These are phyloP conservation scores for Cheilosia urbana DNA, from an alignment of 2,888 invertebrate species.

Conservation along the genomic window DNA sequence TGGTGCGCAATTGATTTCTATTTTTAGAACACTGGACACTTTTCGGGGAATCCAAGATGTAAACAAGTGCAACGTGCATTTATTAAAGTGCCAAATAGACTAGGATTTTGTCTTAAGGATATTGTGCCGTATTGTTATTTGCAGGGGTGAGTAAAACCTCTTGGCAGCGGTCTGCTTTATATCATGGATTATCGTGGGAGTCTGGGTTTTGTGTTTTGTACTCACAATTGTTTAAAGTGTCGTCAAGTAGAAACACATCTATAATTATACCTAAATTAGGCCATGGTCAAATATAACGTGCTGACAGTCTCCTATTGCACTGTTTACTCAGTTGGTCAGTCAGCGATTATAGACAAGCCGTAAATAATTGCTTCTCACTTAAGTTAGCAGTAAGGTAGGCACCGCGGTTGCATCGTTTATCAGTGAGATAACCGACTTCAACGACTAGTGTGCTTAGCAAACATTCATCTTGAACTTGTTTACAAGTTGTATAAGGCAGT, in stretches of 20 bases:
- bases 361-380: not conserved
- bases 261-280: constrained; percentile 26
- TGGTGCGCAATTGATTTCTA: constrained; percentile 19
- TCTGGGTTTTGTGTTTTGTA: not conserved
- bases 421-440: too few relatives aligned
- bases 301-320: not conserved
- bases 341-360: constrained; percentile 4
- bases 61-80: constrained; percentile 84
- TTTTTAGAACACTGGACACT: constrained; percentile 85
- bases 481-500: too few relatives aligned
- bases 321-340: constrained; percentile 1
- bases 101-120: constrained; percentile 87
- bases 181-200: not conserved
- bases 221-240: constrained; percentile 2
- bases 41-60: constrained; percentile 84
- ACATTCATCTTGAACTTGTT: too few relatives aligned
- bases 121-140: constrained; percentile 86
- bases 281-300: constrained; percentile 17
- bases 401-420: too few relatives aligned
- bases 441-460: too few relatives aligned
- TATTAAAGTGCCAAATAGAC: constrained; percentile 86
- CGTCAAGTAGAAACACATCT: not conserved
- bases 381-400: too few relatives aligned
- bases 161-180: not conserved
- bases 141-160: constrained; percentile 80